Percentiles rank a stretch among this genome's conserved stretches.
These are phyloP conservation scores for Tenthredo amoena DNA, from an alignment of 2,888 invertebrate species.

Conservation along the genomic window DNA sequence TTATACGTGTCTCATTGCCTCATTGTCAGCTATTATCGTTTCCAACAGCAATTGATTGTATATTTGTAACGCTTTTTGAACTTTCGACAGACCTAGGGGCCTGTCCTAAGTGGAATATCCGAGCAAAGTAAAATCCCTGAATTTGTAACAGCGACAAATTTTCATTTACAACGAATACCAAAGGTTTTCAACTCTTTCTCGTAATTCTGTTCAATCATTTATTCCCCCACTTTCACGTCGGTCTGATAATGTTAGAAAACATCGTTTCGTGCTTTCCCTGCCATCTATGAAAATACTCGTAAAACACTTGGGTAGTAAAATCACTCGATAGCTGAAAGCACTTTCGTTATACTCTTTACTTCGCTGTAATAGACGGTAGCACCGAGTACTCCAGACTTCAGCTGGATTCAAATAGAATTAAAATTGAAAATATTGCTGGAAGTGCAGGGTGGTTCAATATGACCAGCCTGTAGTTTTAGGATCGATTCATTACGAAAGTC, in stretches of 20 bases:
- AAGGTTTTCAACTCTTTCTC: neutral
- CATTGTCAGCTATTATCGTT: constrained; percentile 16
- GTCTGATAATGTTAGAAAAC: neutral
- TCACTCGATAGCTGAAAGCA: neutral
- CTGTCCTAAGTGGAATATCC: neutral
- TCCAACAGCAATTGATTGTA: neutral
- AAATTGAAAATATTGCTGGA: neutral
- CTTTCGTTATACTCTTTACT: neutral
- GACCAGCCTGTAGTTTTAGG: too few species aligned
- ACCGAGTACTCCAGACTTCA: neutral
- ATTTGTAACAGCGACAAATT: neutral
- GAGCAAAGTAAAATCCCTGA: neutral
- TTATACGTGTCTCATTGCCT: neutral
- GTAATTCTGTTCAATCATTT: neutral
- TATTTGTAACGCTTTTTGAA: neutral
- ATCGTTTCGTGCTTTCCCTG: neutral
- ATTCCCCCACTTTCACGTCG: neutral
- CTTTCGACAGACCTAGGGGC: neutral
- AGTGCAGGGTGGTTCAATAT: too few species aligned
- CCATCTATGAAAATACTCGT: constrained; percentile 5
- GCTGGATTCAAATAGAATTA: neutral
- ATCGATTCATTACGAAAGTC: too few species aligned
- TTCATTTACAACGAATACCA: neutral
- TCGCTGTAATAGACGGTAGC: neutral
- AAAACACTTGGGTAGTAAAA: neutral